Conservation (phyloP, 2,888 invertebrate species). For the Nephrocerus scutellatus region DNA sequence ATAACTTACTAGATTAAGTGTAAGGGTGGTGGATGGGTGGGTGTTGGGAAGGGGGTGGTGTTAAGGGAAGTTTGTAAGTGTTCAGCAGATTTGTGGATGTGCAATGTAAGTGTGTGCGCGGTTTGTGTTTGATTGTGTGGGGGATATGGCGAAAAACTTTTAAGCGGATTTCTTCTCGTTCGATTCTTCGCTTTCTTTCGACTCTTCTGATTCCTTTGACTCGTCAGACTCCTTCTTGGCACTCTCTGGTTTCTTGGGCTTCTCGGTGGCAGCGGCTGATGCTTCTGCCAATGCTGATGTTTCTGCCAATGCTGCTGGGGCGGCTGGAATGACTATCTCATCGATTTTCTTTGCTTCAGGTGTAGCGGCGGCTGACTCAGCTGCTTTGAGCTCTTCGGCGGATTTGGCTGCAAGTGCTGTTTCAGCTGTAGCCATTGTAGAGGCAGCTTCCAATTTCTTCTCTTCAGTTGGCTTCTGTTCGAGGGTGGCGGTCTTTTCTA, state of each 20-base stretch:
- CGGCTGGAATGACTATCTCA: conserved; percentile 47
- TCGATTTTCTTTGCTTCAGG: conserved; percentile 34
- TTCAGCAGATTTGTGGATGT: neutral
- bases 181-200: conserved; percentile 39
- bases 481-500: conserved; percentile 16
- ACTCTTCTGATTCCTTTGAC: conserved; percentile 34
- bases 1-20: conserved; percentile 32
- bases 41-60: conserved; percentile 4
- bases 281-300: conserved; percentile 22
- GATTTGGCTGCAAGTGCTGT: conserved; percentile 23
- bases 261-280: conserved; percentile 24
- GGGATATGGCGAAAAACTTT: conserved; percentile 20
- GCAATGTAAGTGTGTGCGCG: neutral
- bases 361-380: conserved; percentile 36
- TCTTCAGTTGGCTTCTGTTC: conserved; percentile 16
- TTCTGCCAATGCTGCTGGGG: conserved; percentile 37
- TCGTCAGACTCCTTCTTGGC: conserved; percentile 31
- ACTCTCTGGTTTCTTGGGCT: conserved; percentile 24
- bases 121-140: conserved; percentile 12
- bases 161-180: conserved; percentile 33
- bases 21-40: conserved; percentile 15
- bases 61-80: conserved; percentile 5
- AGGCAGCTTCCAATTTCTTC: conserved; percentile 30
- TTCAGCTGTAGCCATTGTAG: conserved; percentile 29
- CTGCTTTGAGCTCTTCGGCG: conserved; percentile 31